Conservation (phyloP, 1,140 invertebrate species). For the Hestina assimilis region DNA sequence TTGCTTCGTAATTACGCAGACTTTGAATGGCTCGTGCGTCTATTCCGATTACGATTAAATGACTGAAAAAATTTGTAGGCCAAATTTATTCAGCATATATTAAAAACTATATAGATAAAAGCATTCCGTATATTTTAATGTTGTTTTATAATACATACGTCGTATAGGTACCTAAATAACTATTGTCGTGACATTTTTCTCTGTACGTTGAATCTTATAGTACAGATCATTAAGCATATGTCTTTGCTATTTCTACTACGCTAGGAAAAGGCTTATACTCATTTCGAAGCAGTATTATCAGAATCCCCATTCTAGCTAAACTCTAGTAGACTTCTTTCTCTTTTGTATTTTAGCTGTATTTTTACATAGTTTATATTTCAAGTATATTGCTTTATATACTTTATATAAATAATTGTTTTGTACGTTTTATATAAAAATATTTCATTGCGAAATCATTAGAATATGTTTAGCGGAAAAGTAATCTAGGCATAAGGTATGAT, state of each 20-base stretch:
- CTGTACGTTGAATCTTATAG: background rate
- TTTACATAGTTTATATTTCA: no score
- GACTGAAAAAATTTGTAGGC: slow-evolving; percentile 9
- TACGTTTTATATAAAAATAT: background rate
- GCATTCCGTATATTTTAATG: no score
- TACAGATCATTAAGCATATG: background rate
- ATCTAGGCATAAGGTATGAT: background rate
- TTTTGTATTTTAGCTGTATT: background rate
- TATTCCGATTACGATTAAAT: slow-evolving; percentile 42
- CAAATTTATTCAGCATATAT: no score
- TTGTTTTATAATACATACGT: no score
- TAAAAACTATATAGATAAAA: no score
- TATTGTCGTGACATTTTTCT: background rate
- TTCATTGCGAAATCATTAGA: no score
- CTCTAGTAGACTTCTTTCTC: background rate
- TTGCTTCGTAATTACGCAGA: slow-evolving; percentile 62
- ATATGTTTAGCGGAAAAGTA: no score
- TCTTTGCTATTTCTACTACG: background rate
- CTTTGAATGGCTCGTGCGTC: slow-evolving; percentile 44
- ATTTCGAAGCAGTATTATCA: background rate
- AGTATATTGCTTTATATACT: no score
- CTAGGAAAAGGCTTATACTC: background rate
- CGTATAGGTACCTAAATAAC: no score
- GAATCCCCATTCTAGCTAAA: background rate
- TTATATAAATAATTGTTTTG: background rate